Base-by-base conservation (phyloP, 2,113 vertebrate genomes). In the Calonectris borealis region DNA sequence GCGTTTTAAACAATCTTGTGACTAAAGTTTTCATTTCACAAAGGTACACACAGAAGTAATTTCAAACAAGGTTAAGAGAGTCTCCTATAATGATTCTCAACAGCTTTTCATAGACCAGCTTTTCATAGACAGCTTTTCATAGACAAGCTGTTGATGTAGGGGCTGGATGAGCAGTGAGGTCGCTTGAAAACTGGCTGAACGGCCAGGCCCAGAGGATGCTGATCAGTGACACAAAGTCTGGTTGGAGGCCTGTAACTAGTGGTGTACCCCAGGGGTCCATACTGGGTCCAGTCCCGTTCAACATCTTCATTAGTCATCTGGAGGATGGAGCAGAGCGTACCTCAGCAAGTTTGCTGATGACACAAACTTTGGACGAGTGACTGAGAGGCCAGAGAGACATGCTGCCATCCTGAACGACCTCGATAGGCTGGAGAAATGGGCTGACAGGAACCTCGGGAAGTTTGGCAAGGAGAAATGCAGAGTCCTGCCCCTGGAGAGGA, bases 1-100 rank as follows among this genome's bases (percentile, higher is more conserved):
- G 55, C 2, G 0, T 85, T 96, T 96, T 76, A 78, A 96, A 90
- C 73, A 44, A 32, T 55, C 70, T 83, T 62, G 34, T 46, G 78
- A 40, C 79, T 72, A 24, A 78, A 89, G 68, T 76, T 66, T 73
- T 90, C 44, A 48, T 90, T 94, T 95, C 54, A 55, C 76, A 82
- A 90, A 90, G 69, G 20, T 93, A 60, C 49, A 52, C 44, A 62
- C 49, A 51, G 32, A 92, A 68, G 73, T 82, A 65, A 62, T 85
- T 85, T 96, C 88, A 88, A 64, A 72, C 31, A 70, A 86, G 31
- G 14, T 69, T 83, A 77, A 82, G 51, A 70, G n/a, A 64, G 65
- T 66, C 38, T 65, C 46, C 14, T 25, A 4, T 88, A 60, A 90
- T 61, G 58, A 54, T 72, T 88, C 60, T 55, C 34, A 51, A 7